Percentiles rank a stretch among this genome's conserved stretches.
These are phyloP conservation scores for Metallyticus violacea DNA, from an alignment of 2,888 invertebrate species.

Conservation along the genomic window DNA sequence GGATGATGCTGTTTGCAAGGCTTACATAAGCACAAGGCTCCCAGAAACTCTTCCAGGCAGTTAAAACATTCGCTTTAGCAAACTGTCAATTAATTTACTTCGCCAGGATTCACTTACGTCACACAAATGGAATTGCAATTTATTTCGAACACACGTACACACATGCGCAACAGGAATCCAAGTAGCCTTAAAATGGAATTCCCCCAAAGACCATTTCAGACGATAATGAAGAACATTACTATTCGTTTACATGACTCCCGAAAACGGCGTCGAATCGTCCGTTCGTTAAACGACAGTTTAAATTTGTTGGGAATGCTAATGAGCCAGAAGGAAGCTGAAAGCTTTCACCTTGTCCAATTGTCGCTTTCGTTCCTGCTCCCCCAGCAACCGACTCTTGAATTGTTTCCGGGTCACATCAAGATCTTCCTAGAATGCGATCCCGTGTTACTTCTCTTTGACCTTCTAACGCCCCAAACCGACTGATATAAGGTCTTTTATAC, in stretches of 20 bases:
- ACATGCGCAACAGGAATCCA: too few species aligned
- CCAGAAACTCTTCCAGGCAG: not conserved
- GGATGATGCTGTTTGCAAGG: too few species aligned
- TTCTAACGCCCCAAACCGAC: too few species aligned
- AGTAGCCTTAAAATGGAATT: too few species aligned
- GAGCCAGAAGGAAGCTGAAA: not conserved
- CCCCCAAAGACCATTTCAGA: not conserved
- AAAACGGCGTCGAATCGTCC: not conserved
- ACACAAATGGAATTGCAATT: not conserved
- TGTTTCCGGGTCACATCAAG: not conserved
- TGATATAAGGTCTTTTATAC: too few species aligned
- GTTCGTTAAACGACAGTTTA: not conserved
- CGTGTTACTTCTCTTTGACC: too few species aligned
- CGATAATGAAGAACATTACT: not conserved
- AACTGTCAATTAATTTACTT: not conserved
- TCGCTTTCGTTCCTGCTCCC: too few species aligned
- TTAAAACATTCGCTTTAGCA: too few species aligned
- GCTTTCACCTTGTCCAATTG: not conserved
- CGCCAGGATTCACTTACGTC: not conserved
- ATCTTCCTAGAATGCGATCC: too few species aligned
- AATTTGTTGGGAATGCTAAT: not conserved
- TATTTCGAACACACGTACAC: not conserved
- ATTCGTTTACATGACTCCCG: not conserved
- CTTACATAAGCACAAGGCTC: not conserved
- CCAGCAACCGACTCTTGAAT: not conserved